These are phyloP conservation scores for Hylaeus volcanicus DNA, from an alignment of 1,140 invertebrate species.

Conservation along the genomic window DNA sequence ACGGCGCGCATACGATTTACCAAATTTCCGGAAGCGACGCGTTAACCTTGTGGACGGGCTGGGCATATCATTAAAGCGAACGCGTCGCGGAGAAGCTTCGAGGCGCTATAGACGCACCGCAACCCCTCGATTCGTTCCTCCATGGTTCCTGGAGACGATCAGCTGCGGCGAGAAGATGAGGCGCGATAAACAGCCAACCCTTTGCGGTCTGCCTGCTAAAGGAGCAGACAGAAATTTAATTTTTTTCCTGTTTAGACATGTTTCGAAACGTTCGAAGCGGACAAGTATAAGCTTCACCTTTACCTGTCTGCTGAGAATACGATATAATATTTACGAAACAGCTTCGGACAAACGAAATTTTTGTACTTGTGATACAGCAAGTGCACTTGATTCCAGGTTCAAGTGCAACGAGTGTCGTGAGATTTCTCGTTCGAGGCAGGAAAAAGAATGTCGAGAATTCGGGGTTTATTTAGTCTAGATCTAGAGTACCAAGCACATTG, in stretches of 20 bases:
- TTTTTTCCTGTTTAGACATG: no score
- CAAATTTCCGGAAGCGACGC: conserved; percentile 63
- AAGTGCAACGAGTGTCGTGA: not conserved
- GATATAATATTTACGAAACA: no score
- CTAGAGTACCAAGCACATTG: no score
- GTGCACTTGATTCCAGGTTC: not conserved
- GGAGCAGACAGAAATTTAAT: no score
- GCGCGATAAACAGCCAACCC: conserved; percentile 12
- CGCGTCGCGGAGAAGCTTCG: conserved; percentile 1
- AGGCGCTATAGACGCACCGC: conserved; percentile 18
- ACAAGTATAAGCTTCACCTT: no score
- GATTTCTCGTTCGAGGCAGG: not conserved
- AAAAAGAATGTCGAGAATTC: conserved; percentile 11
- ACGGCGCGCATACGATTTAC: conserved; percentile 55
- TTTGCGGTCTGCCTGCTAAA: no score
- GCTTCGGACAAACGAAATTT: no score
- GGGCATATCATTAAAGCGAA: conserved; percentile 15
- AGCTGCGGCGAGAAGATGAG: conserved; percentile 19
- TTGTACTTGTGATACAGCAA: no score
- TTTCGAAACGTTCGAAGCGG: no score
- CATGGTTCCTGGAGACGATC: conserved; percentile 10
- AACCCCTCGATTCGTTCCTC: conserved; percentile 26
- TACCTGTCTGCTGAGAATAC: no score
- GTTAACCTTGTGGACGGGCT: conserved; percentile 24
- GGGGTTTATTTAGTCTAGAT: conserved; percentile 26